Evolutionary conservation across 2,888 invertebrate genomes (phyloP), one percentile per base, ranked within the genome.

Genomic region (Dynastes tityus): DNA sequence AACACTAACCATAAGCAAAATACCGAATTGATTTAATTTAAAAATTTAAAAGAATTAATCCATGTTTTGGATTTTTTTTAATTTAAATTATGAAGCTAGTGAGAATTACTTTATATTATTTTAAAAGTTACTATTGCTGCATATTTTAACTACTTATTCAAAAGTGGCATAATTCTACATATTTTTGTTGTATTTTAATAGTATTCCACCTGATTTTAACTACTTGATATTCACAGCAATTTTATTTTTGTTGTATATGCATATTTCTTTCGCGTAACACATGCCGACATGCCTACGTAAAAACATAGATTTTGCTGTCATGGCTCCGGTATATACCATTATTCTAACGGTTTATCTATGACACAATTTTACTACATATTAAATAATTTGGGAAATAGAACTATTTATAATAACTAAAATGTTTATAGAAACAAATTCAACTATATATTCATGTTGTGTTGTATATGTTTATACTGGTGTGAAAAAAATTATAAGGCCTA

Each of bases 401-500:
- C 8, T 55, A 71, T 71, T 58, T 74, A 27, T 29, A 32, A 8
- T 40, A 32, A 27, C 16, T 55, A 27, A 51, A 16, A 37, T 40
- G 22, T 40, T 49, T 73, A 29, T 53, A 74, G 45, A 40, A 74
- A 29, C 27, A 51, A 64, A 65, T 51, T 51, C 11, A 6, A 27
- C 11, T 45, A 74, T 61, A 73, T 40, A 53, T 53, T 53, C 22
- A 37, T 13, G 27, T 67, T 51, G 76, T 65, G 71, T 77, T 70
- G 67, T 78, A 76, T 77, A 73, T 61, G 68, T 32, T 74, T 40
- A 58, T 58, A 32, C 40, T 11, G 73, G 65, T 71, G 77, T 78
- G 78, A 63, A 78, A 64, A 79, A 58, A 79, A 76, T 70, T 79
- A 78, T 61, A 58, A 49, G 71, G 76, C 65, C 71, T 78, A 78